Evolutionary conservation across 2,888 invertebrate species (phyloP).

Genomic region (Villa cingulata): DNA sequence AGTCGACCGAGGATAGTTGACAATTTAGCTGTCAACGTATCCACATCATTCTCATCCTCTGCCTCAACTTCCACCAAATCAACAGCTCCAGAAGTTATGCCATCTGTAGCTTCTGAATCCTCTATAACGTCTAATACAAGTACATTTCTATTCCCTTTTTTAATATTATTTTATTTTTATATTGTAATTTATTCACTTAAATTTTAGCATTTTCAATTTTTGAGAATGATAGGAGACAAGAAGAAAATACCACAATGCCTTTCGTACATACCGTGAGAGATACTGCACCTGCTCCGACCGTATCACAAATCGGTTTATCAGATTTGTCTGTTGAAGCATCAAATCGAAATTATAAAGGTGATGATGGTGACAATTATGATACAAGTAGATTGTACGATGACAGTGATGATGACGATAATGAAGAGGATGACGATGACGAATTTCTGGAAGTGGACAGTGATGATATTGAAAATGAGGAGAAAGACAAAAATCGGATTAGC

Average conservation of each 20-base stretch:
- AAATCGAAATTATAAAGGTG: conserved; percentile 1
- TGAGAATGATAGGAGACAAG: not conserved
- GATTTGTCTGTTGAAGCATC: conserved; percentile 2
- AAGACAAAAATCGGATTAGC: not conserved
- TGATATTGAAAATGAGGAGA: not conserved
- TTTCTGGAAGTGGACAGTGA: not conserved
- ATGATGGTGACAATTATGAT: conserved; percentile 6
- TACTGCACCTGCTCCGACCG: not conserved
- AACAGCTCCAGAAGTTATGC: conserved; percentile 4
- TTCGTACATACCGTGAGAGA: not conserved
- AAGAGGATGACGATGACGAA: conserved; percentile 6
- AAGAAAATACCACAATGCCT: not conserved
- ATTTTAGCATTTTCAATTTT: not conserved
- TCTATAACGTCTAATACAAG: conserved; percentile 6
- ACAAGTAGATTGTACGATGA: no score
- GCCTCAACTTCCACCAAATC: conserved; percentile 1
- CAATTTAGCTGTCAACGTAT: conserved; percentile 4
- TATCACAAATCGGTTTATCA: not conserved
- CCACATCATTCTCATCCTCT: conserved; percentile 4
- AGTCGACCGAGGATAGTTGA: conserved; percentile 9
- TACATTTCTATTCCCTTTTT: conserved; percentile 5
- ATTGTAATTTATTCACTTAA: not conserved
- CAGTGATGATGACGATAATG: conserved; percentile 3
- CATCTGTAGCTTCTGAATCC: conserved; percentile 5
- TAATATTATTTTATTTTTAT: no score